Conservation (phyloP, 2,888 invertebrate genomes). For the Agrilus mali region DNA sequence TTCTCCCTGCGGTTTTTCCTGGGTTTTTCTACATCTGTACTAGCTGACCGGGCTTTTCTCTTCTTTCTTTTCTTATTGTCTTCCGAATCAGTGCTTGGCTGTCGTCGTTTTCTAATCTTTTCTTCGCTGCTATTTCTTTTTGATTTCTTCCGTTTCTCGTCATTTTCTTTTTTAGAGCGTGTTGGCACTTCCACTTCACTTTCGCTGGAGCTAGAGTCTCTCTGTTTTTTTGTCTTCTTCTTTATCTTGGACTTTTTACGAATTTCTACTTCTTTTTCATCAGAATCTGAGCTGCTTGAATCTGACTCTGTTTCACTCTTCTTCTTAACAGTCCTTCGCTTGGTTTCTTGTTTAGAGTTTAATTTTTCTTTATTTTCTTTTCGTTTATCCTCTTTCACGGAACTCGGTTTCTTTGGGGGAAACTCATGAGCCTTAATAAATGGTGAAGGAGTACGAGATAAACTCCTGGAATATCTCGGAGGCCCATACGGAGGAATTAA, state of each 20-base stretch:
- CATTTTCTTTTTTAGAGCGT: constrained; percentile 23
- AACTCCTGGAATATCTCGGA: constrained; percentile 53
- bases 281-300: constrained; percentile 31
- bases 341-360: constrained; percentile 15
- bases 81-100: constrained; percentile 47
- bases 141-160: constrained; percentile 27
- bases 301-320: constrained; percentile 31
- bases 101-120: constrained; percentile 40
- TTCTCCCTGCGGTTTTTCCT: constrained; percentile 32
- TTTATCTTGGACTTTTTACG: constrained; percentile 26
- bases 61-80: constrained; percentile 46
- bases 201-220: constrained; percentile 39
- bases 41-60: constrained; percentile 24
- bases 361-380: constrained; percentile 21
- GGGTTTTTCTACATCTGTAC: constrained; percentile 37
- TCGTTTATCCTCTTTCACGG: constrained; percentile 26
- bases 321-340: constrained; percentile 31
- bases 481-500: constrained; percentile 33
- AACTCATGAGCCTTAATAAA: constrained; percentile 61
- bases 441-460: constrained; percentile 78
- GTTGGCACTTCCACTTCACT: constrained; percentile 25
- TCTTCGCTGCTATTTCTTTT: constrained; percentile 40
- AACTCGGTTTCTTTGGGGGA: constrained; percentile 35
- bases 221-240: constrained; percentile 33
- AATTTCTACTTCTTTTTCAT: constrained; percentile 25